Conservation (phyloP, 2,888 invertebrate species). For the Pyrrhosoma nymphula region DNA sequence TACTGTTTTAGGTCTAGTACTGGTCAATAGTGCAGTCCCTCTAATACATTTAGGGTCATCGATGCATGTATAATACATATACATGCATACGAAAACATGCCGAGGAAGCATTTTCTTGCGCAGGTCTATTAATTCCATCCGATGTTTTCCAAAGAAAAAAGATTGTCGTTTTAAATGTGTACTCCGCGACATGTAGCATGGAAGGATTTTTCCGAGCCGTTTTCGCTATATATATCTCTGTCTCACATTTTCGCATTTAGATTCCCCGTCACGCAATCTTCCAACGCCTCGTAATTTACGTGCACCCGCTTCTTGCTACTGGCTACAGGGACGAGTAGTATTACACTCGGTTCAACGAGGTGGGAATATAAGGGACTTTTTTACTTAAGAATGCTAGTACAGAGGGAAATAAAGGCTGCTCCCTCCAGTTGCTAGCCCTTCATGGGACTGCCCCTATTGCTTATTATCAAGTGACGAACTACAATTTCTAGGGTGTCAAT, state of each 20-base stretch:
- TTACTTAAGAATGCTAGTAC: background rate
- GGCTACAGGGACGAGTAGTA: background rate
- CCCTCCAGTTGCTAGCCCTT: background rate
- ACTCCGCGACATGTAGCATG: background rate
- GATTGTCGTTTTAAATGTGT: background rate
- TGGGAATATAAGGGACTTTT: background rate
- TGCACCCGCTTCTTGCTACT: background rate
- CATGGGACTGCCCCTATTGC: too few relatives aligned
- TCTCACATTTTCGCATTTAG: background rate
- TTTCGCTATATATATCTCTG: background rate
- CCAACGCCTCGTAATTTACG: background rate
- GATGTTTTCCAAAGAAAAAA: background rate
- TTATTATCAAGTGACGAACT: too few relatives aligned
- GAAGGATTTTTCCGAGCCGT: background rate
- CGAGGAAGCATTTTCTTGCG: background rate
- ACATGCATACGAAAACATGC: background rate
- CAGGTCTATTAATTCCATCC: background rate
- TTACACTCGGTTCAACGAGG: background rate
- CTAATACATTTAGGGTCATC: background rate
- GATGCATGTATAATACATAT: background rate
- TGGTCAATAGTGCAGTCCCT: too few relatives aligned
- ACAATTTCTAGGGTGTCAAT: too few relatives aligned
- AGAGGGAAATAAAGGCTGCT: background rate
- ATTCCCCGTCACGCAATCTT: conserved; percentile 31
- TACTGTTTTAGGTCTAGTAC: too few relatives aligned